Base-by-base conservation (phyloP, 2,797 vertebrate genomes). In the Centropyge bicolor region DNA sequence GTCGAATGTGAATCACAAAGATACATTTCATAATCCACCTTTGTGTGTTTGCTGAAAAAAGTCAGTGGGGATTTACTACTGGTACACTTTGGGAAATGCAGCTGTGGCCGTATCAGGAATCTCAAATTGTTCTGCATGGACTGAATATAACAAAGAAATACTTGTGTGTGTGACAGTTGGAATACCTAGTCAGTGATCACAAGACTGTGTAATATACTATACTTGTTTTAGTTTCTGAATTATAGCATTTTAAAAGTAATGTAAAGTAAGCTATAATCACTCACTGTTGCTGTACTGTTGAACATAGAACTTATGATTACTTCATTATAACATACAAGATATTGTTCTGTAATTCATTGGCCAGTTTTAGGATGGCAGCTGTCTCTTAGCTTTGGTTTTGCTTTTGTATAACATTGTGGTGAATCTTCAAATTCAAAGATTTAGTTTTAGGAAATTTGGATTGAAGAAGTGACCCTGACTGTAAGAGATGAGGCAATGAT, bases 21-120 rank as follows among this genome's bases (percentile, higher is more conserved):
- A 70, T 73, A 59, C 57, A 74, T 80, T 63, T 76, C 55, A 67
- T 81, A 61, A 69, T 76, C 62, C 48, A 68, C 63, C 43, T 80
- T 80, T 76, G 49, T 74, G 49, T 75, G 64, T 69, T 70, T 83
- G 74, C 76, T 38, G 16, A 14, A 41, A 68, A 76, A 48, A 13
- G 40, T 82, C 74, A 52, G 14, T 49, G 5, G 74, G 68, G 74
- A 77, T 79, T 83, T 75, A 73, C n/a, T 55, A 74, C 40, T 48
- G 63, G 72, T 52, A 51, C 31, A 54, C 55, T 80, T 62, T 67
- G 38, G 24, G 41, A 72, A 69, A 74, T 67, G 38, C 68, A 83
- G 48, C 73, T 83, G 76, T 71, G 68, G 63, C 63, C 20, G 10
- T 40, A 63, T 69, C 52, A 77, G 62, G 22, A 69, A 52, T 59